A percentile compares a stretch with the other conserved stretches of the same genome.
Evolutionary conservation across 2,888 invertebrate species (phyloP).

Genomic region (Lasius platythorax): DNA sequence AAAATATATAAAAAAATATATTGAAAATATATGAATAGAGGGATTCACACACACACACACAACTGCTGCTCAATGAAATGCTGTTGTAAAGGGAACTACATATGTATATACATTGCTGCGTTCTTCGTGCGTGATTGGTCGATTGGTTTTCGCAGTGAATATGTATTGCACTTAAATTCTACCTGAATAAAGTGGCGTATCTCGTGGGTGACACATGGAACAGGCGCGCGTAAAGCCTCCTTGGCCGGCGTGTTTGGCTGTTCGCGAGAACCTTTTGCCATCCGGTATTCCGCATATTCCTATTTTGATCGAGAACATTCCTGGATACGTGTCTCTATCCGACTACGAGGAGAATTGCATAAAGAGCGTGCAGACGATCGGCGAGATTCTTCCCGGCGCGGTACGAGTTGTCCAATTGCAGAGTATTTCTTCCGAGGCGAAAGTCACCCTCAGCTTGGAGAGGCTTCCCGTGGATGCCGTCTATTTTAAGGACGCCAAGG

Average conservation of each 20-base stretch:
- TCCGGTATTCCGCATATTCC: slow-evolving; percentile 57
- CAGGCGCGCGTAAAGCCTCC: background rate
- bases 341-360: slow-evolving; percentile 54
- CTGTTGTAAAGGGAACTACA: too few species aligned
- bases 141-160: too few species aligned
- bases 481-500: slow-evolving; percentile 44
- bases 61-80: too few species aligned
- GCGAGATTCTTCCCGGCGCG: slow-evolving; percentile 47
- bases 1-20: too few species aligned
- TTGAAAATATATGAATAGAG: too few species aligned
- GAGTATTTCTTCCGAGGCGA: slow-evolving; percentile 45
- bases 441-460: slow-evolving; percentile 53
- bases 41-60: too few species aligned
- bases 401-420: slow-evolving; percentile 1
- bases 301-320: slow-evolving; percentile 60
- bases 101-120: background rate
- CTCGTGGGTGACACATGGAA: background rate
- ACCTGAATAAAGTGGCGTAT: too few species aligned
- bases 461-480: slow-evolving; percentile 17
- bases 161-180: too few species aligned
- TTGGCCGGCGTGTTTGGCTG: slow-evolving; percentile 45
- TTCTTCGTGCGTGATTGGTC: background rate
- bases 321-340: slow-evolving; percentile 27
- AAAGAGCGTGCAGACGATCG: slow-evolving; percentile 66
- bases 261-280: slow-evolving; percentile 29